These are phyloP conservation scores for Raja brachyura DNA, from an alignment of 2,113 vertebrate genomes.

Conservation along the genomic window DNA sequence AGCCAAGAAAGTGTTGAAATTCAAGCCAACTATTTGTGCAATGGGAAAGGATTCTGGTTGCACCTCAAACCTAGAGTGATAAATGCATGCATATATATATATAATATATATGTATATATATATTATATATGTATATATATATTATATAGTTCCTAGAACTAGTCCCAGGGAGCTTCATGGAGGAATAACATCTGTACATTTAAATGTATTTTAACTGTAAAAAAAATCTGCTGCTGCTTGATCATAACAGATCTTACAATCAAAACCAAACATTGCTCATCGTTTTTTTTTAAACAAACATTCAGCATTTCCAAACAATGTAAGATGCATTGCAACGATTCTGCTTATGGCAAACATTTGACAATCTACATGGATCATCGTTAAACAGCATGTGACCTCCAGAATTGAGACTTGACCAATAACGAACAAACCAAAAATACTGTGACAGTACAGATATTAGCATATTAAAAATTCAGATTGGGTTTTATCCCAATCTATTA, in stretches of 20 bases:
- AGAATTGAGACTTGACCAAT: conserved; percentile 12
- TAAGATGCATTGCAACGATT: background rate
- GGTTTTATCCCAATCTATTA: conserved; percentile 21
- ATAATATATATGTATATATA: background rate
- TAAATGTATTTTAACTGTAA: conserved; percentile 5
- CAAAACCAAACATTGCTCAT: background rate
- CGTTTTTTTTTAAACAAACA: background rate
- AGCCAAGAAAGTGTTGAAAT: background rate
- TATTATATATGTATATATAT: background rate
- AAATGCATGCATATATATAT: too few relatives aligned
- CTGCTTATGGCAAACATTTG: conserved; percentile 13
- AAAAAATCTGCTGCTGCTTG: conserved; percentile 11
- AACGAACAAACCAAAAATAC: conserved; percentile 19
- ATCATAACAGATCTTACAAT: background rate
- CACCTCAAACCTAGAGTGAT: background rate
- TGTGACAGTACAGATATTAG: conserved; percentile 22
- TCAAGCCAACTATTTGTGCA: background rate
- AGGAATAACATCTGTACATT: conserved; percentile 20
- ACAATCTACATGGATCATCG: conserved; percentile 16
- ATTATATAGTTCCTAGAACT: background rate
- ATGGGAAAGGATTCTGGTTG: conserved; percentile 4
- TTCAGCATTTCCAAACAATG: conserved; percentile 33
- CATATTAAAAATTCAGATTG: conserved; percentile 20
- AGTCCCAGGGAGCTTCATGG: background rate
- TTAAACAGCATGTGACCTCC: background rate